These are phyloP conservation scores for Stomatorhinus ivindoensis DNA, from an alignment of 2,113 vertebrate genomes.

Conservation along the genomic window DNA sequence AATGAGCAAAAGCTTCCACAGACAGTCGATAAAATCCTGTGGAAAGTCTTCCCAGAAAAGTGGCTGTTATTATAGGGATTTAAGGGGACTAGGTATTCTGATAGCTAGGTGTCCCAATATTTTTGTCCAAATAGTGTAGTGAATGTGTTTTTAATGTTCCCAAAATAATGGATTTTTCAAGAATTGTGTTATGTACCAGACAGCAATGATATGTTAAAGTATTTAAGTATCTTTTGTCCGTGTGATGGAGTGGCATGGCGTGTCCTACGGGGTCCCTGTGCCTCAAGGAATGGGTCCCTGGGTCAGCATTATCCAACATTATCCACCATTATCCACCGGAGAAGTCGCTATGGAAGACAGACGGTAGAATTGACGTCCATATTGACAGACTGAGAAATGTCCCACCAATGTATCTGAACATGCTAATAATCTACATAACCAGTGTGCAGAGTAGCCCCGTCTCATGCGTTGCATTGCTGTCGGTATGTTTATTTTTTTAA, in stretches of 20 bases:
- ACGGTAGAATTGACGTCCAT: neutral
- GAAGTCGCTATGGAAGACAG: neutral
- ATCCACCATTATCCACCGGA: neutral
- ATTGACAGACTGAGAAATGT: neutral
- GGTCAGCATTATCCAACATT: neutral
- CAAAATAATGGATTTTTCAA: neutral
- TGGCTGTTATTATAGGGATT: neutral
- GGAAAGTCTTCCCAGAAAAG: neutral
- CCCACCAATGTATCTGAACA: neutral
- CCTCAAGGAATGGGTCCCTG: neutral
- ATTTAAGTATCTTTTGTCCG: neutral
- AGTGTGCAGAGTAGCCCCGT: neutral
- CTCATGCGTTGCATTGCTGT: neutral
- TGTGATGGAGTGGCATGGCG: neutral
- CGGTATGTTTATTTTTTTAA: neutral
- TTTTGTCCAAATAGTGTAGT: neutral
- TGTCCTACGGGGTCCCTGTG: neutral
- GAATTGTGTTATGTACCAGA: neutral
- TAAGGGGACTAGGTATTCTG: neutral
- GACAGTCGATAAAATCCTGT: neutral
- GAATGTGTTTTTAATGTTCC: neutral
- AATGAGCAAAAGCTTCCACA: neutral
- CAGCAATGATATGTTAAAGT: neutral
- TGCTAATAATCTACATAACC: neutral
- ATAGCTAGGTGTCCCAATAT: neutral